Base-by-base conservation (phyloP, 1,140 invertebrate genomes). In the Heliothis subflexa region DNA sequence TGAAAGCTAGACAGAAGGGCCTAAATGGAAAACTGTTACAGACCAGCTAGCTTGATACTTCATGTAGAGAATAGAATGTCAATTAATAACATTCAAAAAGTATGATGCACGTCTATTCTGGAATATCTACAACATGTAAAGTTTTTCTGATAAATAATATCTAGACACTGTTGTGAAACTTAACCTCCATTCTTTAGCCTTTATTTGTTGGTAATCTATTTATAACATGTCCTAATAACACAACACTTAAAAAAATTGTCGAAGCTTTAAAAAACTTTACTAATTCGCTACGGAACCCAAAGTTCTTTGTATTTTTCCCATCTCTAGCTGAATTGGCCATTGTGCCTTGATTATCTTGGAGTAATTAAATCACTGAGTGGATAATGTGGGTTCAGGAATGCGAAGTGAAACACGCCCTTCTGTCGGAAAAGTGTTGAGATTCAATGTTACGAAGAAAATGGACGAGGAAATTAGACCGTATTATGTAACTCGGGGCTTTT, bases 361-460 rank as follows among this genome's bases (percentile, higher is more conserved):
- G 52, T 73, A 59, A 59, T 73, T 73, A 73, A 73, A 73, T 73
- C 55, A 73, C 55, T 50, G 55, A 73, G 71, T 73, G 71, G 71
- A 57, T 73, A 73, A 73, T 73, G 55, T 57, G 54, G 54, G 45
- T 45, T 45, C 52, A 57, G 12, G 55, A 73, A 73, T 73, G 71
- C 71, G 54, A n/a, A 73, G 45, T 55, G 61, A 73, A 73, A 59
- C 33, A 73, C 54, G 21, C 10, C 64, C 52, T 16, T 25, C 54
- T 59, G 18, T 68, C 2, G 21, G 64, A 28, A 68, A 68, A 68
- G 45, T 68, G 61, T 68, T 49, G 18, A 52, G 47, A 73, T 28
- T 73, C 16, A 73, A 61, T 59, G 40, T 16, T n/a, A 13, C 33
- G 33, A 47, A 18, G 40, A 2, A 16, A 45, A n/a, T 64, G 9